These are phyloP conservation scores for Drosophila macrothrix DNA, from an alignment of 2,888 invertebrate genomes.

Conservation along the genomic window DNA sequence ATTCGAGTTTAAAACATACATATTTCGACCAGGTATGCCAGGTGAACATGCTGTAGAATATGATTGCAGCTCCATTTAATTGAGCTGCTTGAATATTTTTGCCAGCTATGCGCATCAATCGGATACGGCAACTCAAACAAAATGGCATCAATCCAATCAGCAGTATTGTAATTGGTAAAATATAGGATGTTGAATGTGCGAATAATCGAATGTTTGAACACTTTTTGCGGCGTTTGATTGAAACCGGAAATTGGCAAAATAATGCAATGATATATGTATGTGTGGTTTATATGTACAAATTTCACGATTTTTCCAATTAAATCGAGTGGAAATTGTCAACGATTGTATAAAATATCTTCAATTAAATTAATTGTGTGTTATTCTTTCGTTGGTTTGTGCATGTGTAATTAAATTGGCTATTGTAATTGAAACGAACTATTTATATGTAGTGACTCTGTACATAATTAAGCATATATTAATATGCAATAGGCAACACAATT, in stretches of 20 bases:
- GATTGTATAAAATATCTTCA: conserved; percentile 9
- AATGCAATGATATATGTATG: conserved; percentile 36
- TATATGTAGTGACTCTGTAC: background rate
- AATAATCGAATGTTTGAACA: conserved; percentile 65
- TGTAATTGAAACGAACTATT: conserved; percentile 5
- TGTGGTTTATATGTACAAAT: conserved; percentile 10
- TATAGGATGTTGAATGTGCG: conserved; percentile 63
- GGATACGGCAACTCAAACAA: conserved; percentile 11
- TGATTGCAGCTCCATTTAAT: conserved; percentile 75
- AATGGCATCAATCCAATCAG: conserved; percentile 76
- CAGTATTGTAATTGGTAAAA: conserved; percentile 71
- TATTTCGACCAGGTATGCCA: conserved; percentile 28
- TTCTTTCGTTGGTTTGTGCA: background rate
- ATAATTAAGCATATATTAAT: background rate
- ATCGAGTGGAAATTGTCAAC: conserved; percentile 23
- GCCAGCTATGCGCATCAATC: conserved; percentile 25
- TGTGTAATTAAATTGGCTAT: conserved; percentile 7
- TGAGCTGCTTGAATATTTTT: conserved; percentile 64
- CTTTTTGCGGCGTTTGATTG: conserved; percentile 72
- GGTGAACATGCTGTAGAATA: conserved; percentile 49
- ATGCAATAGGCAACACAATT: background rate
- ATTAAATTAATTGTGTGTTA: conserved; percentile 22
- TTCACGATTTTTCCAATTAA: background rate
- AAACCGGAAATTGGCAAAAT: conserved; percentile 65
- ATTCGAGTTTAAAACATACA: conserved; percentile 66